Evolutionary conservation across 2,888 invertebrate genomes (phyloP), one percentile per base, ranked within the genome.

Genomic region (Zaprionus lineosus): DNA sequence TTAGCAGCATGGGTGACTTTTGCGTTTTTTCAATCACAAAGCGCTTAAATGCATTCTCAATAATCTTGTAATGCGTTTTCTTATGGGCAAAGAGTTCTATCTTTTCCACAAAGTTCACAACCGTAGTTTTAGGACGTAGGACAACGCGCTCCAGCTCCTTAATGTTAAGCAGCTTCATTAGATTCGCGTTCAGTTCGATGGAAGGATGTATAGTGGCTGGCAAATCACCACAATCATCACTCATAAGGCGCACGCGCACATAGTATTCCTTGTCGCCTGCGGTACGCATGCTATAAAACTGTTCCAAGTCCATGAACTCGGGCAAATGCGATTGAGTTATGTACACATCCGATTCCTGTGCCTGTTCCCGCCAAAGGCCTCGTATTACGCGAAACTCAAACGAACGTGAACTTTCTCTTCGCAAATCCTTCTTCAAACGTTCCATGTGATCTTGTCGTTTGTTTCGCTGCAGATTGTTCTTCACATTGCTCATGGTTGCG

Each of bases 31-130:
- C 88, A 8, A 88, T 86, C 5, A 90, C 84, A 58, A 86, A 90
- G 28, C 87, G 84, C 55, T 90, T 90, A 69, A 90, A 90, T 40
- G 88, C 85, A 69, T 88, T 88, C 64, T 90, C 90, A 2, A 90
- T 75, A 18, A 89, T 87, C 67, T 90, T 90, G 43, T 89, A 89
- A 44, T 88, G 88, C 1, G 88, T 88, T 60, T 88, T 89, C 66
- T 84, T 86, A 48, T 88, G 81, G 1, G 90, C 87, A 68, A 87
- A 87, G 21, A 90, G 58, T 65, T 90, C 90, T 16, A 90, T 88
- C 63, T 89, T 89, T 53, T 90, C 90, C 2, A 90, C 83, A 70
- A 89, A 90, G 74, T 90, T 90, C 1, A 88, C 65, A 1, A 89
- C 87, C 31, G 87, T 87, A 0, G 86, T 84, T 51, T 89, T 90